Base-by-base conservation (phyloP, 1,140 invertebrate genomes). In the Acyrthosiphon pisum region DNA sequence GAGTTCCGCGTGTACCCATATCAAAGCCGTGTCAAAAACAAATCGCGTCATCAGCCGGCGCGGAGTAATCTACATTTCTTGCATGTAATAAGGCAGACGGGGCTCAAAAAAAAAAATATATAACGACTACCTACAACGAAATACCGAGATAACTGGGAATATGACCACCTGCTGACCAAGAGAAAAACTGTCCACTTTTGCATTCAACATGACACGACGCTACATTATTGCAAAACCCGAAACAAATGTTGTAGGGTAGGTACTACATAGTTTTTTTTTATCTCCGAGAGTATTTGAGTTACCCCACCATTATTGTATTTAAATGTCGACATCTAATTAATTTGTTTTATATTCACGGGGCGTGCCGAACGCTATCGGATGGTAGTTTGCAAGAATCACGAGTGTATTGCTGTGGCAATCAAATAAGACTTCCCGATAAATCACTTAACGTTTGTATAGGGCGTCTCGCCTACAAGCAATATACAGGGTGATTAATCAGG, bases 1-100 rank as follows among this genome's bases (percentile, higher is more conserved):
- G 4, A n/a, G 30, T 76, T 23, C 7, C 60, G n/a, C 7, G n/a
- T 4, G 6, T 87, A 87, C 84, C 44, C 84, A 48, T 30, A 48
- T 87, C 84, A 87, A 48, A 87, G 48, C 44, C 44, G 6, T 44
- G 84, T 87, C 84, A 44, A n/a, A 87, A 87, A 46, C 84, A 87
- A 46, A 44, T 87, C 41, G 83, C 83, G 30, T 76, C 30, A 18
- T 76, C 60, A 35, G 30, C n/a, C 60, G 14, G 60, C n/a, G 1
- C 7, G 60, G 60, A n/a, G 11, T 18, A 76, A 76, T 76, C 11
- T 76, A 30, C 60, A 18, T 76, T n/a, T n/a, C 14, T 22, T 30
- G 56, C 48, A 7, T 76, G n/a, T n/a, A 76, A 50, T 76, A 76
- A 76, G 6, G n/a, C 30, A 18, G 60, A 76, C 30, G 30, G 60